Percentiles rank a stretch among this genome's conserved stretches.
phyloP scores from a whole-genome alignment of 1,140 invertebrate species.

The Caenorhabditis brenneri region DNA sequence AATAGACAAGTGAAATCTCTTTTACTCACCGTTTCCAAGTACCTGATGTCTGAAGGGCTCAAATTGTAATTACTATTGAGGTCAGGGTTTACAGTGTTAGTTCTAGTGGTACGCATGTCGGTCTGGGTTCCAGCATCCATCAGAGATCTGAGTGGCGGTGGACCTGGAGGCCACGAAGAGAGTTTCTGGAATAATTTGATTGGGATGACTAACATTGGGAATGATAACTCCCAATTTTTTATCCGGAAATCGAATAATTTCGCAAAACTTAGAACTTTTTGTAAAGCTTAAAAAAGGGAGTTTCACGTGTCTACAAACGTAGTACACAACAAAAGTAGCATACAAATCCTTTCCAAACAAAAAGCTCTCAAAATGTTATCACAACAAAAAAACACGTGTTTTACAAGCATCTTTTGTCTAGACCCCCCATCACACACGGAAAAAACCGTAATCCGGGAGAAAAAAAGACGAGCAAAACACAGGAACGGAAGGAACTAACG shows the following conservation, averaged over 20 bases:
- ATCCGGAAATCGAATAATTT: no score
- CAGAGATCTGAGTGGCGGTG: background rate
- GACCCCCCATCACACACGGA: background rate
- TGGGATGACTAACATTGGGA: background rate
- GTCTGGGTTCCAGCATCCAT: constrained; percentile 8
- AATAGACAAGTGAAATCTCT: background rate
- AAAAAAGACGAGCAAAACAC: background rate
- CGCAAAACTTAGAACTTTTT: no score
- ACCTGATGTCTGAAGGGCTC: constrained; percentile 23
- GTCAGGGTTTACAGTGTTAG: background rate
- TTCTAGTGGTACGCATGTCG: background rate
- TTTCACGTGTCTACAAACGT: no score
- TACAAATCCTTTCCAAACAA: no score
- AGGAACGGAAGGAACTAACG: background rate
- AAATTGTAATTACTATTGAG: background rate
- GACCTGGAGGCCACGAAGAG: background rate
- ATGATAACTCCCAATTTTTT: no score
- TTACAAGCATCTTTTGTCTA: background rate
- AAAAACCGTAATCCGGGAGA: background rate
- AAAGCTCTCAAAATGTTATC: no score
- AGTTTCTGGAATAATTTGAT: background rate
- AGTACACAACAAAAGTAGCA: no score
- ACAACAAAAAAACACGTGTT: background rate
- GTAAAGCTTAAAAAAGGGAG: no score
- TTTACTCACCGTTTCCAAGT: constrained; percentile 30